Evolutionary conservation across 2,888 invertebrate species (phyloP).

Genomic region (Watsonalla cultraria): DNA sequence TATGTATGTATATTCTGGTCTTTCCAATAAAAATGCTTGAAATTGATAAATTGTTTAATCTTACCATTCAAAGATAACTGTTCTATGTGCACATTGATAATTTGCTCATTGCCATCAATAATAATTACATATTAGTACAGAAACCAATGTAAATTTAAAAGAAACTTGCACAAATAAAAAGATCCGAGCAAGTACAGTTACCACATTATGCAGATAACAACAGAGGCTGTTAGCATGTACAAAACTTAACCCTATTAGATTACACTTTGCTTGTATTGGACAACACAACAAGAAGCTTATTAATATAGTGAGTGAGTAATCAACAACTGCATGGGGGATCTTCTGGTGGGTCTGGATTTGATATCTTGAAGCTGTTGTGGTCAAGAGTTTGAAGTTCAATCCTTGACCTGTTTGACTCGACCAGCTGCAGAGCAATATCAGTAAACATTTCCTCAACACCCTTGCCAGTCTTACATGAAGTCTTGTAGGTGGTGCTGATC

Average conservation of each 20-base stretch:
- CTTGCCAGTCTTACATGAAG: conserved; percentile 92
- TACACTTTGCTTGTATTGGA: background rate
- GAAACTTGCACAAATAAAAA: background rate
- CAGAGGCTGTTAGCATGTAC: background rate
- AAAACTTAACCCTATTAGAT: background rate
- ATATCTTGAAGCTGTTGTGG: conserved; percentile 86
- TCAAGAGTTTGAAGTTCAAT: conserved; percentile 89
- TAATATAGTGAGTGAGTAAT: conserved; percentile 19
- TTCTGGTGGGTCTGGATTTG: conserved; percentile 78
- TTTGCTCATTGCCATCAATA: no score
- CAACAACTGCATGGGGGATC: conserved; percentile 72
- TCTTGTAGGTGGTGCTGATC: conserved; percentile 92
- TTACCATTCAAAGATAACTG: no score
- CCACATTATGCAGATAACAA: background rate
- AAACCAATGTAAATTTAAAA: background rate
- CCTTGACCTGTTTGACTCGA: conserved; percentile 88
- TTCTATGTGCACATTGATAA: no score
- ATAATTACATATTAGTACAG: no score
- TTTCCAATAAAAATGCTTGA: no score
- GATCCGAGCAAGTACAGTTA: background rate
- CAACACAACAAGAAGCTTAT: conserved; percentile 3
- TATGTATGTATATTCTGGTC: no score
- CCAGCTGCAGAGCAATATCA: conserved; percentile 90
- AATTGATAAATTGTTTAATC: no score
- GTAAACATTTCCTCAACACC: conserved; percentile 95